A percentile compares a stretch with the other conserved stretches of the same genome.
Evolutionary conservation across 2,113 vertebrate genomes (phyloP).

Genomic region (Tachuris rubrigastra): DNA sequence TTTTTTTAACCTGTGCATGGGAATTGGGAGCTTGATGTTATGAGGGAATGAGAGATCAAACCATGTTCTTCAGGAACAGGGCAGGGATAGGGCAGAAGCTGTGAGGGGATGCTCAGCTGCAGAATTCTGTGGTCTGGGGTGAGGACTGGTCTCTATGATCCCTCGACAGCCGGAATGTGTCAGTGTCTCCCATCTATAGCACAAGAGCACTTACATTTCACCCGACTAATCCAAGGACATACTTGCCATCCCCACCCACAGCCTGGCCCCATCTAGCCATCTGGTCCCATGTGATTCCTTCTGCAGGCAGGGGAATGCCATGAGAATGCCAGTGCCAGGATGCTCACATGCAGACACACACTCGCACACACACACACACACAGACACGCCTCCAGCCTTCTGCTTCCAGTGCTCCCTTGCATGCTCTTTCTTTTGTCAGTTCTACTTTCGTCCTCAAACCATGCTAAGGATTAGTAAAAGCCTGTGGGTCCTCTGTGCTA

Average conservation of each 20-base stretch:
- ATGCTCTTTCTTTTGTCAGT: conserved; percentile 38
- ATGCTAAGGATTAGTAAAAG: background rate
- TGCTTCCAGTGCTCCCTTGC: conserved; percentile 11
- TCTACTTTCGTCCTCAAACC: background rate
- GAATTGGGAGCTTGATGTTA: background rate
- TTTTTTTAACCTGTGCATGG: background rate
- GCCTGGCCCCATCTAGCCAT: conserved; percentile 16
- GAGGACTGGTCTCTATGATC: background rate
- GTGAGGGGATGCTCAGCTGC: background rate
- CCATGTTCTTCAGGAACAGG: background rate
- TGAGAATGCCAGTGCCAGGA: background rate
- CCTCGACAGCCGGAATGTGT: background rate
- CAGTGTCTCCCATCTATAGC: background rate
- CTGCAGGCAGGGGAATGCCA: conserved; percentile 45
- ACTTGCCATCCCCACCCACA: background rate
- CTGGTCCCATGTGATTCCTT: conserved; percentile 21
- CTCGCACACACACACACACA: background rate
- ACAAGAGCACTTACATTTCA: background rate
- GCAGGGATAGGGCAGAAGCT: background rate
- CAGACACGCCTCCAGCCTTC: conserved; percentile 43
- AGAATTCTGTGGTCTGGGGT: background rate
- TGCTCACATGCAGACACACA: conserved; percentile 18
- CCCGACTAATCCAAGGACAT: background rate
- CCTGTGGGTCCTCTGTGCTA: background rate
- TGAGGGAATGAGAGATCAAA: background rate